Evolutionary conservation across 2,797 vertebrate genomes (phyloP), one percentile per base, ranked within the genome.

Genomic region (Sarcophilus harrisii): DNA sequence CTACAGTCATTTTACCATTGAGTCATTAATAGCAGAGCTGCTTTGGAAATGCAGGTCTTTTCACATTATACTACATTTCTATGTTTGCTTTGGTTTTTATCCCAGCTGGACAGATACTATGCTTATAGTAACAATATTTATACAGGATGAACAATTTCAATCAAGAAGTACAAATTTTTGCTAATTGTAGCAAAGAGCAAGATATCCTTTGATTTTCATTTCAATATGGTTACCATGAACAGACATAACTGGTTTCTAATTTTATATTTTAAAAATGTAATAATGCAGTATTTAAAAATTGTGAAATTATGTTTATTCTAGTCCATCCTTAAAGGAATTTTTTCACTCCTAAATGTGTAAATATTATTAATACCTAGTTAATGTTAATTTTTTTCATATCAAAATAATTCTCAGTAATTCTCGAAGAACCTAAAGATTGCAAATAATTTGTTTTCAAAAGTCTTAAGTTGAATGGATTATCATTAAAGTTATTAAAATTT

Each of bases 401-500:
- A 92, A 97, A 97, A 96, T 81, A 4, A 29, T 98, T 98, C 92
- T 95, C 62, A 98, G 93, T 97, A 98, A 96, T 98, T 96, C 30
- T 94, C 95, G 45, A 96, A 97, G 96, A 58, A 93, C 98, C 90
- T 96, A 94, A 97, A 96, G 93, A 97, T 98, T 96, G 97, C 94
- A 96, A 13, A 90, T 91, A 55, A 96, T 97, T 98, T 32, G 89
- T 93, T 98, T 95, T 94, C 89, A 45, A 4, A 81, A 87, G 8
- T 98, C 98, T 95, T 97, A 95, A 87, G 95, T 92, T 96, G 96
- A 98, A 96, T 97, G 93, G 96, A 87, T 98, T 98, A 90, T 98
- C 92, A 96, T 93, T 95, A 97, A 98, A 98, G 93, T 96, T 96
- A 97, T 98, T 98, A 98, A 98, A 98, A 97, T 98, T 97, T 98